Percentiles rank a stretch among this genome's conserved stretches.
These are phyloP conservation scores for Ceratina calcarata DNA, from an alignment of 1,140 invertebrate species.

Conservation along the genomic window DNA sequence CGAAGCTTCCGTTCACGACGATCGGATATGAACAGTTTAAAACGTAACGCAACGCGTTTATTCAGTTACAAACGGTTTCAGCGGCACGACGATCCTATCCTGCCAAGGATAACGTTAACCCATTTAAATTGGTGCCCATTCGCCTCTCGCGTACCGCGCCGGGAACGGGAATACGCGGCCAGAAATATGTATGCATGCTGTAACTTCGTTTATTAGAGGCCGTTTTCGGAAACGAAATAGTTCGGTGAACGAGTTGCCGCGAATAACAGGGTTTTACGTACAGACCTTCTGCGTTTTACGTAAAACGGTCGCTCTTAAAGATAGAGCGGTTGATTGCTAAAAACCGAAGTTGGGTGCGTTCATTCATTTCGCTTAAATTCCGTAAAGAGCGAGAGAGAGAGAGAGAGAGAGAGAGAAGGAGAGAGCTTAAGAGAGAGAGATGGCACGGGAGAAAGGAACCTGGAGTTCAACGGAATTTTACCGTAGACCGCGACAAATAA, in stretches of 20 bases:
- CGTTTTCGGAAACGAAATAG: neutral
- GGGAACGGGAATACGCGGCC: neutral
- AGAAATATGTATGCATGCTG: no score
- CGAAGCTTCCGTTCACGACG: conserved; percentile 35
- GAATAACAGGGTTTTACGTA: neutral
- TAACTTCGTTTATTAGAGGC: neutral
- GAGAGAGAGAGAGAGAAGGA: neutral
- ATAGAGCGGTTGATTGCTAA: neutral
- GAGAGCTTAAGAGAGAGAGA: neutral
- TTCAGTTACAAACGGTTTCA: neutral
- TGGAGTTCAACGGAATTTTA: neutral
- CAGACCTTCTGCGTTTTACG: neutral
- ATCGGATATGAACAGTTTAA: neutral
- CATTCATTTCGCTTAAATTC: neutral
- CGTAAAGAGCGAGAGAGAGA: neutral
- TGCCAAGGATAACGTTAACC: neutral
- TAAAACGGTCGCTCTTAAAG: neutral
- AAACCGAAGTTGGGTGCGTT: neutral
- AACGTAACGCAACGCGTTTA: neutral
- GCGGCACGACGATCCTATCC: neutral
- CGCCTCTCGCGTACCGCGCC: neutral
- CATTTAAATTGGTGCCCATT: neutral
- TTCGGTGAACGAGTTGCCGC: neutral
- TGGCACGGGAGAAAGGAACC: neutral
- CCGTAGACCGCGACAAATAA: neutral